These are phyloP conservation scores for Sinohyriopsis cumingii DNA, from an alignment of 2,888 invertebrate genomes.

Conservation along the genomic window DNA sequence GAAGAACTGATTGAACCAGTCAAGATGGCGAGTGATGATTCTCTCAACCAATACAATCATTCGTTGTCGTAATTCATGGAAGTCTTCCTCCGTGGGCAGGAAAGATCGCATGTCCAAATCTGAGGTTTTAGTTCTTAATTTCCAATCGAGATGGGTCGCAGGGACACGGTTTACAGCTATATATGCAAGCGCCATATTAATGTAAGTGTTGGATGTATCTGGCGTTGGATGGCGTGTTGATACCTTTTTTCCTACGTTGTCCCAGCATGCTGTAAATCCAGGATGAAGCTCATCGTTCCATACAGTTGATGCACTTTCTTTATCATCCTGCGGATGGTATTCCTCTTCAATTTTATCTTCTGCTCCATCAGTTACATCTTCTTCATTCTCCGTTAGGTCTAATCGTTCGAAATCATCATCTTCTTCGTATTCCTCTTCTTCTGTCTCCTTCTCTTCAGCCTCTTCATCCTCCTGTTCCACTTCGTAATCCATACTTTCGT, in stretches of 20 bases:
- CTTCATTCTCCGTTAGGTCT: neutral
- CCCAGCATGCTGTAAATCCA: slow-evolving; percentile 28
- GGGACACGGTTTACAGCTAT: slow-evolving; percentile 19
- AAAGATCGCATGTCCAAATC: neutral
- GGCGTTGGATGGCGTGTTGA: slow-evolving; percentile 9
- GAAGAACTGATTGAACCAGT: slow-evolving; percentile 24
- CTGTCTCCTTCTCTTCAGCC: too few species aligned
- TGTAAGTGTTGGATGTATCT: slow-evolving; percentile 11
- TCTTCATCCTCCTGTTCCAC: too few species aligned
- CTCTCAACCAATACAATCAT: slow-evolving; percentile 18
- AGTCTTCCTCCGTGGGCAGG: slow-evolving; percentile 10
- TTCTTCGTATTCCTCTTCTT: neutral
- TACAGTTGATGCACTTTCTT: neutral
- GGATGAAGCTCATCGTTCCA: slow-evolving; percentile 4
- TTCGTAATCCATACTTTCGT: too few species aligned
- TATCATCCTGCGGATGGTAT: neutral
- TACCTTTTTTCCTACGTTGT: slow-evolving; percentile 28
- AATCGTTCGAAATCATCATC: too few species aligned
- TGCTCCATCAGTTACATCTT: neutral
- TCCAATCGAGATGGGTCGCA: slow-evolving; percentile 2
- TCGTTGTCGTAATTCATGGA: slow-evolving; percentile 3
- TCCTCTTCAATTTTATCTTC: neutral
- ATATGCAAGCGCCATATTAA: slow-evolving; percentile 31
- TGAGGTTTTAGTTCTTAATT: neutral
- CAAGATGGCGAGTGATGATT: slow-evolving; percentile 14